phyloP scores from a whole-genome alignment of 2,888 invertebrate species.

The Tricholauxania praeusta region DNA sequence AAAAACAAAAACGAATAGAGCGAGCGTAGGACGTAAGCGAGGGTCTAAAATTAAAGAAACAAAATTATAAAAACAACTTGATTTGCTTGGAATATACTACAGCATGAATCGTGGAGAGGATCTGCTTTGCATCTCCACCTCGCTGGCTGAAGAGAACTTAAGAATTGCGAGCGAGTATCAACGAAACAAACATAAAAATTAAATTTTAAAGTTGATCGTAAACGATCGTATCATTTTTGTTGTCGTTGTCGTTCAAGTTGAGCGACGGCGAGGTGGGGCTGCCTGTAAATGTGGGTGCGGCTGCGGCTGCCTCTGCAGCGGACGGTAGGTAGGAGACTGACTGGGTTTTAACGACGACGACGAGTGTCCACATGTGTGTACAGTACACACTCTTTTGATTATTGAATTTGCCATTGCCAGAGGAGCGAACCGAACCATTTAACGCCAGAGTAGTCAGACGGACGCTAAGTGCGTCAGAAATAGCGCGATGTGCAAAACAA shows the following conservation, averaged over 20 bases:
- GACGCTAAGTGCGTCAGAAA: no score
- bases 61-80: no score
- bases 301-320: conserved; percentile 5
- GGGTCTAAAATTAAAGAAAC: no score
- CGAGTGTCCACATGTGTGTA: conserved; percentile 9
- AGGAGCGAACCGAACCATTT: no score
- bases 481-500: no score
- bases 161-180: conserved; percentile 10
- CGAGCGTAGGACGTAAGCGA: no score
- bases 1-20: no score
- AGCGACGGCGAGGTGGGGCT: conserved; percentile 8
- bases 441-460: no score
- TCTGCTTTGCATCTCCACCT: background rate
- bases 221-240: conserved; percentile 8
- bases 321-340: no score
- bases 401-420: conserved; percentile 7
- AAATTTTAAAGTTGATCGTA: background rate
- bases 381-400: conserved; percentile 21
- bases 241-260: background rate
- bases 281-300: conserved; percentile 24
- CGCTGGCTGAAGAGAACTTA: background rate
- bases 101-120: background rate
- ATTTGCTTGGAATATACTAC: no score
- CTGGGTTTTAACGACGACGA: no score
- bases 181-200: conserved; percentile 7